phyloP scores from a whole-genome alignment of 2,113 vertebrate genomes.

The Pedionomus torquatus region DNA sequence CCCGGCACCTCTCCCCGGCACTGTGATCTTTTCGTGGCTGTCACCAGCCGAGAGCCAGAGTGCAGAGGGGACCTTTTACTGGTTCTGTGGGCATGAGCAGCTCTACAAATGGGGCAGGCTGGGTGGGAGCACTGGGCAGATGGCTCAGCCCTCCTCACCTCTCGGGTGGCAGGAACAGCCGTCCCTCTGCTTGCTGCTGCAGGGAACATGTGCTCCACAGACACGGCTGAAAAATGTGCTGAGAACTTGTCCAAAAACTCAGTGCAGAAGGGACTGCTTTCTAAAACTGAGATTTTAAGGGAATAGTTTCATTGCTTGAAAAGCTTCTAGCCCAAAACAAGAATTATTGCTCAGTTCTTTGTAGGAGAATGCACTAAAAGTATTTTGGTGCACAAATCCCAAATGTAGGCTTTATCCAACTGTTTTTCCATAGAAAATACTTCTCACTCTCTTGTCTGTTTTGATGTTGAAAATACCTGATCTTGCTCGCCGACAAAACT shows the following conservation, averaged over 20 bases:
- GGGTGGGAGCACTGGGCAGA: background rate
- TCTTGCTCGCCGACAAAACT: background rate
- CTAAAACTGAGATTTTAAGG: background rate
- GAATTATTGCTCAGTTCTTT: background rate
- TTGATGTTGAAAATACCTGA: conserved; percentile 7
- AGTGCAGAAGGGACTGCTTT: background rate
- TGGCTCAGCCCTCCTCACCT: background rate
- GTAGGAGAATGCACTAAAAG: background rate
- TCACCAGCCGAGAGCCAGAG: background rate
- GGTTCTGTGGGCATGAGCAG: background rate
- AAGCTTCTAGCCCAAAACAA: background rate
- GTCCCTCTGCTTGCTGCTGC: background rate
- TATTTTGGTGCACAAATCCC: background rate
- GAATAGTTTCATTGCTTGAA: conserved; percentile 3
- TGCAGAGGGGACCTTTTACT: fast-evolving
- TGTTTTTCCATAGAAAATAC: background rate
- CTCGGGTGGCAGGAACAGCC: background rate
- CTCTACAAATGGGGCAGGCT: background rate
- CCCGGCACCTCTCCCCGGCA: background rate
- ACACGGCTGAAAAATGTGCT: background rate
- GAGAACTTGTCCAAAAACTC: background rate
- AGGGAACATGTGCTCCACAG: conserved; percentile 34
- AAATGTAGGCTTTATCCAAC: background rate
- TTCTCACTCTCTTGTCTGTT: background rate
- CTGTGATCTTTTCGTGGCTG: background rate